Base-by-base conservation (phyloP, 1,140 invertebrate species). In the Teleopsis dalmanni region DNA sequence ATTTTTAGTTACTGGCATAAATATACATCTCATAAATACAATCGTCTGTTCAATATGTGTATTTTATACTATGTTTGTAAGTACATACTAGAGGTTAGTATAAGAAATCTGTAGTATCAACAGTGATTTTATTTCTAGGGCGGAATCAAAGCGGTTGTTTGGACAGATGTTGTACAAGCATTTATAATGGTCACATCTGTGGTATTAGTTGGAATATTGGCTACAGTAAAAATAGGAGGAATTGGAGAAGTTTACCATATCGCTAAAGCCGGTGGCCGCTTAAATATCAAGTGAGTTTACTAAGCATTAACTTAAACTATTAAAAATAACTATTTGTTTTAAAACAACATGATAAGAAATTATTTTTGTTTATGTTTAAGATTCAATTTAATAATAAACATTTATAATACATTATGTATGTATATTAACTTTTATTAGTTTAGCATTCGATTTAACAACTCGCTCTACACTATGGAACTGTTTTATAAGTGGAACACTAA, bases 101-200 rank as follows among this genome's bases (percentile, higher is more conserved):
- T 26, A 34, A n/a, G 16, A 13, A 13, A 3, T 18, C 26, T 9
- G 5, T 35, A 22, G 23, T 18, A 23, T 18, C 7, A 25, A n/a
- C 23, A 9, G 25, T 11, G n/a, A 26, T 27, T 14, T 31, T 43
- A 14, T 10, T 18, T 26, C n/a, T 57, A 90, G 86, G 87, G 88
- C 51, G 88, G 88, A 2, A 75, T 92, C 53, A 90, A 90, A 68
- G 88, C 87, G 0, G 88, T 92, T 1, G 82, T 92, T 19, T 89
- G 86, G 87, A 91, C 89, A 2, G 89, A 93, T 70, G 81, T 85
- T 0, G 78, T 92, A 37, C 89, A 92, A 71, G 82, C 81, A 1
- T 57, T 78, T 3, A 75, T 91, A 4, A 91, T 91, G 82, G 78
- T 88, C 31, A 73, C 75, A 0, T 85, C 85, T 0, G 75, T 88